Evolutionary conservation across 2,797 vertebrate species (phyloP).

Genomic region (Coregonus sp.): DNA sequence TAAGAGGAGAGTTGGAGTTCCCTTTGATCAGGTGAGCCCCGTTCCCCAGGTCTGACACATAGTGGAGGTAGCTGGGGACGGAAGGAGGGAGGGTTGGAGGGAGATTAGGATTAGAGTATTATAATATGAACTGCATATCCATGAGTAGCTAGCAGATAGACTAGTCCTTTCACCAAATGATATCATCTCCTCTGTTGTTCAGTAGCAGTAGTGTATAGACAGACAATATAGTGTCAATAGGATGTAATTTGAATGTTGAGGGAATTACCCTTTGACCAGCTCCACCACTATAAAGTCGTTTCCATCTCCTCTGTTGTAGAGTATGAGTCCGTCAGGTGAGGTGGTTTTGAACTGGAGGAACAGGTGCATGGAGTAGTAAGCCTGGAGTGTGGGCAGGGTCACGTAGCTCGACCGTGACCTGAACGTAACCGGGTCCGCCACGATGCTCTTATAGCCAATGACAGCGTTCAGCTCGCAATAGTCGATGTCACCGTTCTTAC

Average conservation of each 20-base stretch:
- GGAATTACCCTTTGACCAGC: constrained; percentile 93
- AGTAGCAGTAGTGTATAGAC: too few species aligned
- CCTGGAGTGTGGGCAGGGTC: constrained; percentile 94
- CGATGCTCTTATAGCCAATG: constrained; percentile 97
- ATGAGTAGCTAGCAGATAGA: neutral
- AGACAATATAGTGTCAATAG: neutral
- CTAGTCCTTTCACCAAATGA: too few species aligned
- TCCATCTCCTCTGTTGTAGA: constrained; percentile 96
- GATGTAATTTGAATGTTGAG: neutral
- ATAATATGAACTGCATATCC: neutral
- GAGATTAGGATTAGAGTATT: neutral
- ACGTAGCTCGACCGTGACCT: constrained; percentile 96
- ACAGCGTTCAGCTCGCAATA: constrained; percentile 98
- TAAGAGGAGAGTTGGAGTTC: constrained; percentile 95
- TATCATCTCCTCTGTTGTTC: neutral
- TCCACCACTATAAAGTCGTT: constrained; percentile 99
- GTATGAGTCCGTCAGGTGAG: constrained; percentile 93
- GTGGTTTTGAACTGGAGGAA: constrained; percentile 99
- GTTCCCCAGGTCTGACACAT: constrained; percentile 97
- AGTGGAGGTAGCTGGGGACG: constrained; percentile 88
- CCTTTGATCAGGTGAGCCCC: constrained; percentile 98
- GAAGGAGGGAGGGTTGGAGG: neutral
- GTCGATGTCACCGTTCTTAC: constrained; percentile 96
- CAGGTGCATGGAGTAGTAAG: constrained; percentile 99
- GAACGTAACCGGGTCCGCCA: constrained; percentile 98